Percentiles rank a stretch among this genome's conserved stretches.
These are phyloP conservation scores for Drosophila atroscutellata DNA, from an alignment of 2,888 invertebrate species.

Conservation along the genomic window DNA sequence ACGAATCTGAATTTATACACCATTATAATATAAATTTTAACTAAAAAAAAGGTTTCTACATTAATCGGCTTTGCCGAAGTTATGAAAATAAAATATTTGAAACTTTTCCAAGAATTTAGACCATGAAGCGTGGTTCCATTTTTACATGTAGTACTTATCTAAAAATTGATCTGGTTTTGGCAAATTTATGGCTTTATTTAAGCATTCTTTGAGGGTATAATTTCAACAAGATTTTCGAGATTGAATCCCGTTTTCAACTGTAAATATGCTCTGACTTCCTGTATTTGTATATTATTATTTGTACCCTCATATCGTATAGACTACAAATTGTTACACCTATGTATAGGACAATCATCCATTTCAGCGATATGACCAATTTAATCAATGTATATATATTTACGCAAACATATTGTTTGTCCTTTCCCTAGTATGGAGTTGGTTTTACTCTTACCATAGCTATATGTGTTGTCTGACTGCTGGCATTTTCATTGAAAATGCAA, in stretches of 20 bases:
- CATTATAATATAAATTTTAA: too few relatives aligned
- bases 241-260: background rate
- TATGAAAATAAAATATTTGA: too few relatives aligned
- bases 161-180: background rate
- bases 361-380: background rate
- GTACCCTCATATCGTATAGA: background rate
- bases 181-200: background rate
- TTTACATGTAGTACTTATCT: too few relatives aligned
- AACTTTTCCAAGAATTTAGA: background rate
- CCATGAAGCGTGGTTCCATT: background rate
- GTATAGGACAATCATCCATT: background rate
- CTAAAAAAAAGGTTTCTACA: too few relatives aligned
- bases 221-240: too few relatives aligned
- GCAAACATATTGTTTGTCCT: background rate
- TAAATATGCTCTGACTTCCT: background rate
- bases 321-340: background rate
- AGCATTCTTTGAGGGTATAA: background rate
- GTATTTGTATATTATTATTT: background rate
- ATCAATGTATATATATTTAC: background rate
- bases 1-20: background rate
- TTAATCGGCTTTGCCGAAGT: too few relatives aligned
- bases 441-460: background rate
- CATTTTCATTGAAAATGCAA: constrained; percentile 56
- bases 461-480: background rate
- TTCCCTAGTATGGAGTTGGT: too few relatives aligned